These are phyloP conservation scores for Apodemia arnacis DNA, from an alignment of 2,888 invertebrate genomes.

Conservation along the genomic window DNA sequence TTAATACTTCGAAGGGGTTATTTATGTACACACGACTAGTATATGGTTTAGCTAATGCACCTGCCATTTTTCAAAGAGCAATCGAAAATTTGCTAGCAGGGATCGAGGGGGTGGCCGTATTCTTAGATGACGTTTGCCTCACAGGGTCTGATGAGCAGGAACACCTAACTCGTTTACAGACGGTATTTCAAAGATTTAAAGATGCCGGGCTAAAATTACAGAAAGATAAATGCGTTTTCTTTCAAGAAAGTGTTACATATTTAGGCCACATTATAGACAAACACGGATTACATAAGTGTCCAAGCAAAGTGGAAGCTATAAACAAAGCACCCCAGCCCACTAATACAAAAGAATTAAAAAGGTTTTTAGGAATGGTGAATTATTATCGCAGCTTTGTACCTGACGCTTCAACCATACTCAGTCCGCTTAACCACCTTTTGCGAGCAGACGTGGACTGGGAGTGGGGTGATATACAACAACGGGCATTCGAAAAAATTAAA, in stretches of 20 bases:
- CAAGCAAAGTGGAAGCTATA: conserved; percentile 80
- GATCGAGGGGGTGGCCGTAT: too few species aligned
- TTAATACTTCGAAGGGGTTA: conserved; percentile 57
- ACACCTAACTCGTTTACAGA: conserved; percentile 17
- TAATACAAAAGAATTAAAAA: conserved; percentile 69
- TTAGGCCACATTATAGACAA: conserved; percentile 75
- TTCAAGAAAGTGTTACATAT: conserved; percentile 57
- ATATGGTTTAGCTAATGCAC: conserved; percentile 55
- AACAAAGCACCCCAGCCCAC: conserved; percentile 68
- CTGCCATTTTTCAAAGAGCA: conserved; percentile 48
- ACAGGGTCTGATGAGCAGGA: too few species aligned
- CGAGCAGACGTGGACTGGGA: conserved; percentile 52
- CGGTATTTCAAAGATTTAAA: conserved; percentile 56
- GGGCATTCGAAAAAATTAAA: conserved; percentile 37
- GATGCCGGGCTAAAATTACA: conserved; percentile 52
- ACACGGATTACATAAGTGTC: conserved; percentile 60
- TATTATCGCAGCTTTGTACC: conserved; percentile 84
- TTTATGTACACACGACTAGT: conserved; percentile 41
- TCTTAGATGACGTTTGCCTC: too few species aligned
- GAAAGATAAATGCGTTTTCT: conserved; percentile 68
- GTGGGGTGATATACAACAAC: conserved; percentile 34
- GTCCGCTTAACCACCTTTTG: conserved; percentile 70
- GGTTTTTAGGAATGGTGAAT: conserved; percentile 82
- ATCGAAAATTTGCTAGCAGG: too few species aligned
- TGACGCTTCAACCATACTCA: conserved; percentile 68